Percentiles rank a stretch among this genome's conserved stretches.
Conservation (phyloP, 2,797 vertebrate genomes). For the Myotis planiceps region DNA sequence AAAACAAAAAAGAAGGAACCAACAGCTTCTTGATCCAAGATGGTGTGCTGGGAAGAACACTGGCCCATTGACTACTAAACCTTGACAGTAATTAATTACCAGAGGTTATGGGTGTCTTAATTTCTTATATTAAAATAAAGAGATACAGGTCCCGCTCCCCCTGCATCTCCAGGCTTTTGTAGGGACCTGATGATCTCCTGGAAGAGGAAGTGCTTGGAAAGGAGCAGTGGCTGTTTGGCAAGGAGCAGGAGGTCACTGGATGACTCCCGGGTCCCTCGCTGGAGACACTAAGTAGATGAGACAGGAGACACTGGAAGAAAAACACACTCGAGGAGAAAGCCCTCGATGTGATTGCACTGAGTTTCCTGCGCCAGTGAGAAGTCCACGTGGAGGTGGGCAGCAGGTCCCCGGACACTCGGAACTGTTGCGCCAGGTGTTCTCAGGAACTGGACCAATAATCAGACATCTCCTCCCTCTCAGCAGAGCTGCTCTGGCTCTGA, state of each 20-base stretch:
- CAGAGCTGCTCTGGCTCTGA: background rate
- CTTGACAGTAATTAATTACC: background rate
- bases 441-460: background rate
- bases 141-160: background rate
- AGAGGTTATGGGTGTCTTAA: background rate
- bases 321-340: background rate
- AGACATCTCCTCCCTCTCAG: background rate
- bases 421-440: background rate
- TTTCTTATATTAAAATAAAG: background rate
- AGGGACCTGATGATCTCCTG: background rate
- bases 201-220: background rate
- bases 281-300: background rate
- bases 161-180: background rate
- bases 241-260: background rate
- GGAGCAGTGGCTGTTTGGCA: background rate
- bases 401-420: rapidly evolving
- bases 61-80: background rate
- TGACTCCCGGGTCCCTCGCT: background rate
- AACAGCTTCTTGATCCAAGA: background rate
- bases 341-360: no score
- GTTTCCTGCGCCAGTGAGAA: background rate
- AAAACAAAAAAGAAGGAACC: background rate
- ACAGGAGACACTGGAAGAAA: background rate
- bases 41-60: rapidly evolving
- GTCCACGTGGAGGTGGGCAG: background rate